Percentiles rank a stretch among this genome's conserved stretches.
These are phyloP conservation scores for Heloderma charlesbogerti DNA, from an alignment of 2,113 vertebrate species.

Conservation along the genomic window DNA sequence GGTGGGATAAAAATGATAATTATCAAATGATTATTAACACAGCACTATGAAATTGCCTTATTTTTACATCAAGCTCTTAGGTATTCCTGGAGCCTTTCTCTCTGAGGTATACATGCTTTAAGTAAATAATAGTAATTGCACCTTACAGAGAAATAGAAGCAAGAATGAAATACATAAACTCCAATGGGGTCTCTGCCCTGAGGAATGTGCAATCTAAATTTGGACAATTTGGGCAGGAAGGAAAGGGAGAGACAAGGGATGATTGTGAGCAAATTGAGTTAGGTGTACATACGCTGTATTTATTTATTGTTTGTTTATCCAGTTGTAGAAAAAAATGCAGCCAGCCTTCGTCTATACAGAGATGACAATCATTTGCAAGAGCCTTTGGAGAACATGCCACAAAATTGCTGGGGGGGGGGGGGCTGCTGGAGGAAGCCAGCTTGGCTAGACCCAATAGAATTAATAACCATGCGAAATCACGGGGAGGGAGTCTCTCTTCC, in stretches of 20 bases:
- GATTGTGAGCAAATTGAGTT: not conserved
- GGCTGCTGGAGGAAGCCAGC: not conserved
- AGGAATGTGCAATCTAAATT: not conserved
- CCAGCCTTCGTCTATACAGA: not conserved
- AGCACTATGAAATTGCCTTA: not conserved
- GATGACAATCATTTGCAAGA: not conserved
- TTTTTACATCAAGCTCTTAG: no score
- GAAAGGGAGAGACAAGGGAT: not conserved
- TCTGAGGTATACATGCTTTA: not conserved
- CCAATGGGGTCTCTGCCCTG: not conserved
- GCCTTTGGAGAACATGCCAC: not conserved
- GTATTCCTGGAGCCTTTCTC: no score
- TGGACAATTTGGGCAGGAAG: not conserved
- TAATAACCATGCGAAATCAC: not conserved
- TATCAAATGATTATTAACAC: not conserved
- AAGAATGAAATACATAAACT: not conserved
- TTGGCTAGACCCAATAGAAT: not conserved
- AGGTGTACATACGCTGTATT: not conserved
- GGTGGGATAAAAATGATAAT: no score
- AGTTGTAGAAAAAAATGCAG: not conserved
- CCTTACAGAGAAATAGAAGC: not conserved
- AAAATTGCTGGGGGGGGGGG: not conserved
- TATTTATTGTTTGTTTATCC: no score
- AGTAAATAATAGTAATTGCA: not conserved
- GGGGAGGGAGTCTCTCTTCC: slow-evolving; percentile 14